A percentile compares a stretch with the other conserved stretches of the same genome.
Evolutionary conservation across 2,888 invertebrate genomes (phyloP).

Genomic region (Plagodis pulveraria): DNA sequence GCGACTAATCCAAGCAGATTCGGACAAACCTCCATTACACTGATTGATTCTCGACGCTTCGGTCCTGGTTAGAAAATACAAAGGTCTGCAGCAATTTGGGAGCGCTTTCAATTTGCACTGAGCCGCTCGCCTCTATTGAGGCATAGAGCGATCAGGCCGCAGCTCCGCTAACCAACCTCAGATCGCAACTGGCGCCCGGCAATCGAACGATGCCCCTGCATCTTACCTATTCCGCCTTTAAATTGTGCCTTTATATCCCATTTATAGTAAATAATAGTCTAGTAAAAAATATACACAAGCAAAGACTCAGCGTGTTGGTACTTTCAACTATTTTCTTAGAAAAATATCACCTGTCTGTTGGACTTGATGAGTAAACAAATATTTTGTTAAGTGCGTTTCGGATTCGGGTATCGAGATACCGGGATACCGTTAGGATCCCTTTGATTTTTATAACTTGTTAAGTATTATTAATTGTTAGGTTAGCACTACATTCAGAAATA

Average conservation of each 20-base stretch:
- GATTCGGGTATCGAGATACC: too few relatives aligned
- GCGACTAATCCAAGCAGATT: constrained; percentile 75
- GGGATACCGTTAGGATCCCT: too few relatives aligned
- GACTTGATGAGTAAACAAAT: too few relatives aligned
- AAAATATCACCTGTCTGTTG: too few relatives aligned
- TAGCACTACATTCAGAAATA: too few relatives aligned
- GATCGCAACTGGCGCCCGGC: constrained; percentile 28
- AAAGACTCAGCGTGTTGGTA: too few relatives aligned
- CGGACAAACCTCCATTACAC: constrained; percentile 76
- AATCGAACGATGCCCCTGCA: constrained; percentile 13
- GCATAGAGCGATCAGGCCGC: constrained; percentile 51
- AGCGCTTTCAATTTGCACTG: constrained; percentile 79
- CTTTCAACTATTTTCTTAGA: too few relatives aligned
- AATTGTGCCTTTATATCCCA: constrained; percentile 21
- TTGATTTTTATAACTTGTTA: too few relatives aligned
- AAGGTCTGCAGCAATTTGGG: constrained; percentile 75
- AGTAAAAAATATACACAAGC: too few relatives aligned
- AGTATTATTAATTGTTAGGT: too few relatives aligned
- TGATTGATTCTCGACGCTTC: constrained; percentile 77
- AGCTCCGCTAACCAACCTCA: constrained; percentile 32
- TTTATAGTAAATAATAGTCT: too few relatives aligned
- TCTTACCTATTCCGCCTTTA: constrained; percentile 30
- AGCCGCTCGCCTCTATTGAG: constrained; percentile 68
- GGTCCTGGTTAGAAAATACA: constrained; percentile 74
- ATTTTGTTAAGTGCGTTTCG: too few relatives aligned